Evolutionary conservation across 1,140 invertebrate species (phyloP), one percentile per base, ranked within the genome.

Genomic region (Physella acuta): DNA sequence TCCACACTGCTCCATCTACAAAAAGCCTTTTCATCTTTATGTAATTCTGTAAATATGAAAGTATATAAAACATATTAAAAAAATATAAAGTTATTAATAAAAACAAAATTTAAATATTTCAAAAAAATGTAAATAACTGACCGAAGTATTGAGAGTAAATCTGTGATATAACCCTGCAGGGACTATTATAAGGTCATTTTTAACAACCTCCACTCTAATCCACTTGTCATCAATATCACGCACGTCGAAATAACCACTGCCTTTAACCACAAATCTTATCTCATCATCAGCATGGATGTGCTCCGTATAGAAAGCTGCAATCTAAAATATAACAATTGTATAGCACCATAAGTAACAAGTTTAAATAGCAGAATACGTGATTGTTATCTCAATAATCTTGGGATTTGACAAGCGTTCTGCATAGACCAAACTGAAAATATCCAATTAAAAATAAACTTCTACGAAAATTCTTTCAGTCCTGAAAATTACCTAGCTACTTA

Each of bases 281-380:
- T 99, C 97, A 83, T 99, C 97, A 87, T 99, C 97, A 1, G 92
- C 92, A 81, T 99, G 97, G 55, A 99, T 86, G 86, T 99, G 97
- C 83, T 99, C 97, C 5, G 89, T 89, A 78, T 90, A 98, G 84
- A 99, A 99, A 5, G 87, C 89, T 82, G 95, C 95, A 4, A 98
- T 79, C 89, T 91, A 71, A 28, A 59, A 72, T 61, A 68, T n/a
- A n/a, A n/a, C n/a, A n/a, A n/a, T n/a, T n/a, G n/a, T n/a, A n/a
- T n/a, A n/a, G n/a, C n/a, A n/a, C n/a, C n/a, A n/a, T n/a, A n/a
- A n/a, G n/a, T n/a, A n/a, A n/a, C n/a, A n/a, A n/a, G n/a, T n/a
- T n/a, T n/a, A n/a, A n/a, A n/a, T n/a, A n/a, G n/a, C n/a, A n/a
- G n/a, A n/a, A n/a, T n/a, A n/a, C n/a, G n/a, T n/a, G n/a, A n/a